phyloP scores from a whole-genome alignment of 2,113 vertebrate species.

The Dasypus novemcinctus region DNA sequence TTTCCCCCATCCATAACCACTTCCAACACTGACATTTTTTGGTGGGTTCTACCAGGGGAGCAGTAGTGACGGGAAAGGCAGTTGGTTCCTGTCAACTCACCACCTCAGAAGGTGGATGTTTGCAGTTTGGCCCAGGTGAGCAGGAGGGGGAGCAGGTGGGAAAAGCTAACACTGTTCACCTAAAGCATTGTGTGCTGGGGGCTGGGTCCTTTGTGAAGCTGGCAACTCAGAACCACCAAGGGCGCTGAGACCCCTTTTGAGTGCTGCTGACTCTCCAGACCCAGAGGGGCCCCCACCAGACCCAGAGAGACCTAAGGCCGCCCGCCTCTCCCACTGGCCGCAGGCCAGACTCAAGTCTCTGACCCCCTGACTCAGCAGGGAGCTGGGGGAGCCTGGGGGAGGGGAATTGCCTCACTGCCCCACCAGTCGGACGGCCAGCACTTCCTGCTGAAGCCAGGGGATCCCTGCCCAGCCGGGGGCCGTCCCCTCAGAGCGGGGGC shows the following conservation, averaged over 20 bases:
- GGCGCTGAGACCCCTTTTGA: background rate
- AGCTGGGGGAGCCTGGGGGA: slow-evolving; percentile 44
- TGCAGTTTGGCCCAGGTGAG: slow-evolving; percentile 58
- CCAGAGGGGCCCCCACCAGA: background rate
- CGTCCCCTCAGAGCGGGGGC: background rate
- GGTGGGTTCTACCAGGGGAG: background rate
- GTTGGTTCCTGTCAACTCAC: slow-evolving; percentile 20
- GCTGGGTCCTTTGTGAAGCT: background rate
- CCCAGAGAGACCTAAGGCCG: background rate
- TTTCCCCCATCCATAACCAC: background rate
- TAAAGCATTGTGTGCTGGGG: background rate
- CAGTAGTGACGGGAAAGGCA: background rate
- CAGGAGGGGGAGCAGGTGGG: background rate
- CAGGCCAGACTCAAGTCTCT: slow-evolving; percentile 68
- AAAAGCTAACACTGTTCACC: slow-evolving; percentile 10
- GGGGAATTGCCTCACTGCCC: background rate
- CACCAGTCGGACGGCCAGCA: background rate
- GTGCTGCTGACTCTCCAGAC: background rate
- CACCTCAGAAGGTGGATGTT: slow-evolving; percentile 34
- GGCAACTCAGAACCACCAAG: slow-evolving; percentile 7
- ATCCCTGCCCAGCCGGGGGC: background rate
- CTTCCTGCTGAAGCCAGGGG: slow-evolving; percentile 29
- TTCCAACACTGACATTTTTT: background rate
- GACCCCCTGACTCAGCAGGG: slow-evolving; percentile 84
- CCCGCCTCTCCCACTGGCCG: slow-evolving; percentile 70